phyloP scores from a whole-genome alignment of 2,797 vertebrate species.

The Dendrocincla fuliginosa region DNA sequence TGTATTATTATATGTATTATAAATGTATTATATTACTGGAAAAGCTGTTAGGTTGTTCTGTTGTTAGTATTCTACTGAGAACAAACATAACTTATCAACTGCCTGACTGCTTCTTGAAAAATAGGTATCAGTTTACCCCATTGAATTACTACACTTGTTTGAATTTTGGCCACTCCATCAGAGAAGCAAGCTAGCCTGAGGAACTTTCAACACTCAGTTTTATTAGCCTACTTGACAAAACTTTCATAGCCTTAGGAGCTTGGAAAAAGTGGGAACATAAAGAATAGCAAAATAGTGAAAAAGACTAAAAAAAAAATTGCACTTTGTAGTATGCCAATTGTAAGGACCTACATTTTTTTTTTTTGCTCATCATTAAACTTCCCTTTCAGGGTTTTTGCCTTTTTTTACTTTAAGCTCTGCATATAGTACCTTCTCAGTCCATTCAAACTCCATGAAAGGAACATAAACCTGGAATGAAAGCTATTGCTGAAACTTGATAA shows the following conservation, averaged over 20 bases:
- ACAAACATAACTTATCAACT: conserved; percentile 63
- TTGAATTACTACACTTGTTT: conserved; percentile 56
- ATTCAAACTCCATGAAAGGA: not conserved
- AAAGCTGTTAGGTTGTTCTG: conserved; percentile 13
- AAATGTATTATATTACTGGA: not conserved
- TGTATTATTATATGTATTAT: not conserved
- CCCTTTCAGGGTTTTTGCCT: not conserved
- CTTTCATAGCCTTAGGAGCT: not conserved
- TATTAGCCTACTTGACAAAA: conserved; percentile 44
- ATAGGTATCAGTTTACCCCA: conserved; percentile 28
- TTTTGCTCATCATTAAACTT: not conserved
- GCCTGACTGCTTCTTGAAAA: conserved; percentile 52
- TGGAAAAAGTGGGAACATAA: not conserved
- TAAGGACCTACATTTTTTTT: not conserved
- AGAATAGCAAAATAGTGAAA: not conserved
- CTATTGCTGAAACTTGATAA: conserved; percentile 10
- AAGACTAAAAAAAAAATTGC: not conserved
- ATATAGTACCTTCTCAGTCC: not conserved
- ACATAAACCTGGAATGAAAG: not conserved
- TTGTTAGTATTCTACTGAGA: conserved; percentile 37
- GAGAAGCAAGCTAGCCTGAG: conserved; percentile 22
- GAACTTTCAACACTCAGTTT: conserved; percentile 42
- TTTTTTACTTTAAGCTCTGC: not conserved
- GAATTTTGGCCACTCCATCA: conserved; percentile 31
- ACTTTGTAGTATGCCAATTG: not conserved